Evolutionary conservation across 2,888 invertebrate genomes (phyloP).

Genomic region (Ornithoptera alexandrae): DNA sequence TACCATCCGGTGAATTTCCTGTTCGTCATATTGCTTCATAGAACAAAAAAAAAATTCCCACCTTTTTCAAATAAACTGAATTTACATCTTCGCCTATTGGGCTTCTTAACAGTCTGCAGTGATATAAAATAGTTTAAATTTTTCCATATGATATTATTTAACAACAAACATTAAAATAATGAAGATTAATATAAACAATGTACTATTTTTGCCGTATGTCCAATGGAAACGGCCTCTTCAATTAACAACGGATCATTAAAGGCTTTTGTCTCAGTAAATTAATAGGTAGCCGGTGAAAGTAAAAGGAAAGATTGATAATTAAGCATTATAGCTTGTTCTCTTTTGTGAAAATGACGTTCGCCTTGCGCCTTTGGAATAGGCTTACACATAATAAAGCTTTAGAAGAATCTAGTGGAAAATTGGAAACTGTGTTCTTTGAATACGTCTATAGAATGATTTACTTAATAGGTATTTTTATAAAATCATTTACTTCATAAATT

Average conservation of each 20-base stretch:
- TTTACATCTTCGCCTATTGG: too few relatives aligned
- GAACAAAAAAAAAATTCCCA: too few relatives aligned
- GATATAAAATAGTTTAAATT: too few relatives aligned
- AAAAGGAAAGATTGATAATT: conserved; percentile 20
- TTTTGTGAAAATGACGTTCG: conserved; percentile 42
- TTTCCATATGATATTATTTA: too few relatives aligned
- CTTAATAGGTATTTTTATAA: conserved; percentile 50
- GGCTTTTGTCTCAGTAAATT: conserved; percentile 20
- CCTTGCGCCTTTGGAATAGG: conserved; percentile 47
- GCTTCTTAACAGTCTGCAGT: too few relatives aligned
- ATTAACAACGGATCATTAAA: conserved; percentile 22
- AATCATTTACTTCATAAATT: background rate
- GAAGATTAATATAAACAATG: background rate
- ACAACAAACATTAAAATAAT: too few relatives aligned
- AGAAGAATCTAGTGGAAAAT: conserved; percentile 53
- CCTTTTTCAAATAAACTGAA: too few relatives aligned
- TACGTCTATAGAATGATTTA: conserved; percentile 58
- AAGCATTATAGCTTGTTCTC: conserved; percentile 4
- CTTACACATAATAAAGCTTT: conserved; percentile 56
- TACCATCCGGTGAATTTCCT: too few relatives aligned
- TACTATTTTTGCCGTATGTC: background rate
- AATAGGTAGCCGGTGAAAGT: conserved; percentile 17
- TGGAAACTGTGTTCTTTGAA: conserved; percentile 62
- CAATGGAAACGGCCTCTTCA: conserved; percentile 18
- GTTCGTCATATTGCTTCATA: too few relatives aligned